phyloP scores from a whole-genome alignment of 2,113 vertebrate species.

The Mobula hypostoma region DNA sequence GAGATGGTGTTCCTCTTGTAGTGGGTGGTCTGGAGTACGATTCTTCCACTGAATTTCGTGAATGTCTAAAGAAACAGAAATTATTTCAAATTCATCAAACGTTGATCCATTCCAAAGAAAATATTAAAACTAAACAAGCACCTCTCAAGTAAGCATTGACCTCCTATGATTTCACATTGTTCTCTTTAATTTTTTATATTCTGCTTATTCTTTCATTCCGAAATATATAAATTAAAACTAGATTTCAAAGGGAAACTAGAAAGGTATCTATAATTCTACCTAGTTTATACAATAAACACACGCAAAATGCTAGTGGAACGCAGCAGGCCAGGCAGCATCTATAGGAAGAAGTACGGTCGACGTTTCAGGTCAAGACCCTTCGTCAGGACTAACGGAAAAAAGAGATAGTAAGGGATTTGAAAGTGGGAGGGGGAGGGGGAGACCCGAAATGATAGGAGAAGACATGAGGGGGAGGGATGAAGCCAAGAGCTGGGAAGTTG shows the following conservation, averaged over 20 bases:
- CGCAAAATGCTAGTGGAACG: too few species aligned
- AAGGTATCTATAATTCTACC: not conserved
- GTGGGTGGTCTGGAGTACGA: constrained; percentile 41
- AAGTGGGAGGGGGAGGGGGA: too few species aligned
- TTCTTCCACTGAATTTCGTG: constrained; percentile 19
- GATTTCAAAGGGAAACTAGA: not conserved
- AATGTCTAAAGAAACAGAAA: constrained; percentile 40
- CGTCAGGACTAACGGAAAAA: too few species aligned
- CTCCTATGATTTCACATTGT: not conserved
- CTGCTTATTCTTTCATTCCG: not conserved
- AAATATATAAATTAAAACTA: not conserved
- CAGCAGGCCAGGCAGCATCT: too few species aligned
- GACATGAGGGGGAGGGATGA: too few species aligned
- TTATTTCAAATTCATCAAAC: not conserved
- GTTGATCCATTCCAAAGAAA: too few species aligned
- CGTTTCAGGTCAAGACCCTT: too few species aligned
- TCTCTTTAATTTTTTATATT: not conserved
- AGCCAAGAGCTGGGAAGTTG: too few species aligned
- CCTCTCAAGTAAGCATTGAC: not conserved
- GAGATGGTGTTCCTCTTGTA: constrained; percentile 27
- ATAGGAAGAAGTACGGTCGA: too few species aligned
- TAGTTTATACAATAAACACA: not conserved
- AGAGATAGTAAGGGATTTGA: too few species aligned
- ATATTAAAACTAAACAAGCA: not conserved
- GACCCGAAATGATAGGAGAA: too few species aligned